Conservation (phyloP, 2,113 vertebrate genomes). For the Planiliza haematocheilus region DNA sequence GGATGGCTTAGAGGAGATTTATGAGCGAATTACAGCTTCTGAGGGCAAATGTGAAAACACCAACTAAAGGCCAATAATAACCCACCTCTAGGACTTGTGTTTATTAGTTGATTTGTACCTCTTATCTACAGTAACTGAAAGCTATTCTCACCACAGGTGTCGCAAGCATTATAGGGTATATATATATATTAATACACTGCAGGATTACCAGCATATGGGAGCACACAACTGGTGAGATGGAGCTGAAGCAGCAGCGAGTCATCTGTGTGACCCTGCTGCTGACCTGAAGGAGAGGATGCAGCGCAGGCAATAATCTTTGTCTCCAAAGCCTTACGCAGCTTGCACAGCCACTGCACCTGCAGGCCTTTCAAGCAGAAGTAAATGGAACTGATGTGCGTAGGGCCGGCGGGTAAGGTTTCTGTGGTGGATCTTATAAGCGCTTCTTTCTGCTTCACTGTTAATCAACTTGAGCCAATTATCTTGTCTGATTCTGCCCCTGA, state of each 20-base stretch:
- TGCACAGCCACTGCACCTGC: conserved; percentile 33
- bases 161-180: too few relatives aligned
- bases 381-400: conserved; percentile 24
- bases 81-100: not conserved
- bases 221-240: not conserved
- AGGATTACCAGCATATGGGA: not conserved
- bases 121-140: not conserved
- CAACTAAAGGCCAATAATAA: conserved; percentile 1
- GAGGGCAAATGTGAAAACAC: not conserved
- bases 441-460: conserved; percentile 7
- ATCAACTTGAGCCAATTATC: conserved; percentile 29
- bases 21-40: conserved; percentile 9
- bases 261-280: not conserved
- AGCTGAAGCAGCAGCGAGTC: not conserved
- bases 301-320: conserved; percentile 38
- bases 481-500: conserved; percentile 23
- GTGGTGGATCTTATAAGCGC: not conserved
- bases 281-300: conserved; percentile 22
- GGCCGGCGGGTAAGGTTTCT: not conserved
- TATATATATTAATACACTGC: not conserved
- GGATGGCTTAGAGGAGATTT: conserved; percentile 16
- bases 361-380: conserved; percentile 43
- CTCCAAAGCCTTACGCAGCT: conserved; percentile 8
- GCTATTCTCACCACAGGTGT: not conserved
- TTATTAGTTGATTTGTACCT: not conserved